A percentile compares a stretch with the other conserved stretches of the same genome.
These are phyloP conservation scores for Sebastes jordani DNA, from an alignment of 2,797 vertebrate species.

Conservation along the genomic window DNA sequence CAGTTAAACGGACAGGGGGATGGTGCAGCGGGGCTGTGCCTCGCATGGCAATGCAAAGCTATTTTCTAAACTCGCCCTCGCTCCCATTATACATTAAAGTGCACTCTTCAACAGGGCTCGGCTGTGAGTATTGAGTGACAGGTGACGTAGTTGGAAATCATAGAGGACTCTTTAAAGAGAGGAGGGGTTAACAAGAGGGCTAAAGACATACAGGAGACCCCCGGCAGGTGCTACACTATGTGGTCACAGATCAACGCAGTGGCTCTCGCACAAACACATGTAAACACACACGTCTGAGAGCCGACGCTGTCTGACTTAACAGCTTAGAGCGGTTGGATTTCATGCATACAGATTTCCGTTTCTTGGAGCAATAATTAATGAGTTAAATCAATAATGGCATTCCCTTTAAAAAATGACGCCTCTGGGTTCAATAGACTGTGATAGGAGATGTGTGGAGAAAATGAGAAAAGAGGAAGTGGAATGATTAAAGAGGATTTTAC, in stretches of 20 bases:
- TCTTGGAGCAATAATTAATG: constrained; percentile 50
- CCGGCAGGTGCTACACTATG: constrained; percentile 13
- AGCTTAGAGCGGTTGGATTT: constrained; percentile 1
- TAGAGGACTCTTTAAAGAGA: constrained; percentile 16
- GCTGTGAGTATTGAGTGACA: constrained; percentile 43
- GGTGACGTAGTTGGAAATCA: constrained; percentile 28
- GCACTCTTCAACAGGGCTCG: constrained; percentile 47
- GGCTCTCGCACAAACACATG: neutral
- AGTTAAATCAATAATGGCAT: constrained; percentile 56
- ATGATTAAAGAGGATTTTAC: constrained; percentile 17
- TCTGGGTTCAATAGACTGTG: constrained; percentile 18
- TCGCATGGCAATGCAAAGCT: constrained; percentile 60
- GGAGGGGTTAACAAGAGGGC: constrained; percentile 36
- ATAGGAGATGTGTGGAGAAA: constrained; percentile 15
- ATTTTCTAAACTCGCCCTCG: constrained; percentile 32
- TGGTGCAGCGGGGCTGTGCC: constrained; percentile 37
- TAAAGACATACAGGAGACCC: constrained; percentile 27
- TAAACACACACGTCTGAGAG: neutral
- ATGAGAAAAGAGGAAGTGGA: constrained; percentile 22
- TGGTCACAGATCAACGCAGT: constrained; percentile 19
- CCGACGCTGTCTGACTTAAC: neutral
- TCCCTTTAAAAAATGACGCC: constrained; percentile 42
- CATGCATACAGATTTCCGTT: constrained; percentile 20
- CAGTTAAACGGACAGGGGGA: constrained; percentile 44
- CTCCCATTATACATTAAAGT: constrained; percentile 43